Evolutionary conservation across 2,888 invertebrate species (phyloP).

Genomic region (Argyra leucocephala): DNA sequence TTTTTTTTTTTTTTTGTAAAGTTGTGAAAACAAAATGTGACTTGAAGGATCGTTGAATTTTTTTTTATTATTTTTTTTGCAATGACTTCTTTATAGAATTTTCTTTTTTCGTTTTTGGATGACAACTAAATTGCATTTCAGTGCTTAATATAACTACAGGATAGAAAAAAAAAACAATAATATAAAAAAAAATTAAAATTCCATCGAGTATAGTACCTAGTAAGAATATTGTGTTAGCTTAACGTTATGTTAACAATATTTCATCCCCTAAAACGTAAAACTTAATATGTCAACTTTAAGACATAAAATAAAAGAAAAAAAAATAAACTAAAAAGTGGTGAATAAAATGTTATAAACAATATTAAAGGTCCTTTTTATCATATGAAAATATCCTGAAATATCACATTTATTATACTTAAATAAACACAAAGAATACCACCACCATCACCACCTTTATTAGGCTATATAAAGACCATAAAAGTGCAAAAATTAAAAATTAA

Average conservation of each 20-base stretch:
- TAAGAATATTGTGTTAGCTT: no score
- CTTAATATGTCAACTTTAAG: neutral
- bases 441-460: conserved; percentile 3
- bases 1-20: neutral
- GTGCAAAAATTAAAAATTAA: neutral
- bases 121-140: neutral
- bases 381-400: neutral
- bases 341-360: neutral
- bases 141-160: neutral
- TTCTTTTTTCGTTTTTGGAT: neutral
- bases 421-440: neutral
- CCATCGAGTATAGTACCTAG: no score
- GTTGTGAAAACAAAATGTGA: neutral
- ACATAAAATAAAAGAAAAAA: neutral
- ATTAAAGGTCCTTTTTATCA: no score
- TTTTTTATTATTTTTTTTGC: neutral
- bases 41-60: neutral
- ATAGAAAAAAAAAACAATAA: neutral
- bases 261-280: no score
- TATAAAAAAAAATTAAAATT: neutral
- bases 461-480: neutral
- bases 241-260: no score
- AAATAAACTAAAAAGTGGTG: neutral
- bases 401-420: neutral
- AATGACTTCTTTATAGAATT: neutral